phyloP scores from a whole-genome alignment of 2,888 invertebrate genomes.

The Epirrita christyi region DNA sequence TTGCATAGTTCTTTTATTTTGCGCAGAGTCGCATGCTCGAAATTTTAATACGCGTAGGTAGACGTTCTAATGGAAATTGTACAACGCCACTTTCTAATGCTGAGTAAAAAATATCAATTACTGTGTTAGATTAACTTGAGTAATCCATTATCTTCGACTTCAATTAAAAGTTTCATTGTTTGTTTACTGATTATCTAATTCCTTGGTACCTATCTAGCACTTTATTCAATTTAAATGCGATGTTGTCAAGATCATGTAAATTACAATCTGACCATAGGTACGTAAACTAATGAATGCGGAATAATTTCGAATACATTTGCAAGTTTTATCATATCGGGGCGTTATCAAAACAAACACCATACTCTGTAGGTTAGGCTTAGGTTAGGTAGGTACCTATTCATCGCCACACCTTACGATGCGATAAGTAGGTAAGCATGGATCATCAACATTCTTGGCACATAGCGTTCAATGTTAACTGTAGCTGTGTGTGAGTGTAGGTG shows the following conservation, averaged over 20 bases:
- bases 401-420: slow-evolving; percentile 42
- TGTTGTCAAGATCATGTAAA: slow-evolving; percentile 38
- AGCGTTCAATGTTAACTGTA: slow-evolving; percentile 45
- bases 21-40: slow-evolving; percentile 46
- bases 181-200: slow-evolving; percentile 17
- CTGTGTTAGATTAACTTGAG: slow-evolving; percentile 28
- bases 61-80: slow-evolving; percentile 58
- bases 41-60: slow-evolving; percentile 62
- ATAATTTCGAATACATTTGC: slow-evolving; percentile 36
- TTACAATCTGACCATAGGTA: slow-evolving; percentile 19
- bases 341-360: slow-evolving; percentile 49
- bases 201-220: not conserved
- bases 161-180: slow-evolving; percentile 14
- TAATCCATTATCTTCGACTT: slow-evolving; percentile 25
- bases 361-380: slow-evolving; percentile 8
- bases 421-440: slow-evolving; percentile 52
- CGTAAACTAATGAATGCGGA: slow-evolving; percentile 37
- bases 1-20: slow-evolving; percentile 47
- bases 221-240: slow-evolving; percentile 13
- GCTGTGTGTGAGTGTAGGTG: slow-evolving; percentile 20
- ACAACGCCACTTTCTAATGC: slow-evolving; percentile 63
- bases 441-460: slow-evolving; percentile 64
- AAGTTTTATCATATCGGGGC: slow-evolving; percentile 44
- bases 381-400: slow-evolving; percentile 6
- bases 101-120: slow-evolving; percentile 37